Conservation (phyloP, 1,140 invertebrate genomes). For the Panulirus ornatus region DNA sequence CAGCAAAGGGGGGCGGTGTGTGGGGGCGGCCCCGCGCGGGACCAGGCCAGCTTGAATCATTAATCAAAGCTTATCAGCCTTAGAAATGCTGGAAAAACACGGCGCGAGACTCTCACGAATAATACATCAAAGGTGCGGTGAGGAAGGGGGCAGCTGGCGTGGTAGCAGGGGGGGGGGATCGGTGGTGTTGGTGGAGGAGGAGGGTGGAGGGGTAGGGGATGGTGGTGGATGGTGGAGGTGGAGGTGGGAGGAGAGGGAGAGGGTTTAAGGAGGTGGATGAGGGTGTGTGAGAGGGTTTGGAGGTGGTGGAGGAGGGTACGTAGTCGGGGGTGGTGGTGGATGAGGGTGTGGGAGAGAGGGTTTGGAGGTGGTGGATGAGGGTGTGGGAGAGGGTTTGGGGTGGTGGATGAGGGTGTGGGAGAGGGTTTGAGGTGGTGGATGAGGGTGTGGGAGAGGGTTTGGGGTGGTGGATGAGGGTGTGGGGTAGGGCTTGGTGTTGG, state of each 20-base stretch:
- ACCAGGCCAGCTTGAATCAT: background rate
- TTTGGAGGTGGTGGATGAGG: background rate
- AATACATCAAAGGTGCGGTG: background rate
- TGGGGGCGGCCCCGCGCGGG: too few relatives aligned
- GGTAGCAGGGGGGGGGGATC: background rate
- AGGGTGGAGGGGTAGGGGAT: background rate
- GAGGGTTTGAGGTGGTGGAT: background rate
- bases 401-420: too few relatives aligned
- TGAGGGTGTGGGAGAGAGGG: background rate
- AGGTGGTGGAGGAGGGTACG: too few relatives aligned
- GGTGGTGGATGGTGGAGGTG: background rate
- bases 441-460: too few relatives aligned
- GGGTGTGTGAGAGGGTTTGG: too few relatives aligned
- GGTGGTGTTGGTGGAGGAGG: background rate
- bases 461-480: too few relatives aligned
- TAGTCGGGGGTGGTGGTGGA: too few relatives aligned
- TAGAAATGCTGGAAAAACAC: background rate
- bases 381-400: too few relatives aligned
- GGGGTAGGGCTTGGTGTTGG: background rate
- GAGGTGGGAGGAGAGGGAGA: background rate
- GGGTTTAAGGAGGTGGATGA: background rate
- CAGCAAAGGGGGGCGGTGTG: too few relatives aligned
- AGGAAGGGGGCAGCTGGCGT: background rate
- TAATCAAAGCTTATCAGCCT: constrained; percentile 19
- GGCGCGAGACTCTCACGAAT: background rate